These are phyloP conservation scores for Aphelinus atriplicis DNA, from an alignment of 1,140 invertebrate species.

Conservation along the genomic window DNA sequence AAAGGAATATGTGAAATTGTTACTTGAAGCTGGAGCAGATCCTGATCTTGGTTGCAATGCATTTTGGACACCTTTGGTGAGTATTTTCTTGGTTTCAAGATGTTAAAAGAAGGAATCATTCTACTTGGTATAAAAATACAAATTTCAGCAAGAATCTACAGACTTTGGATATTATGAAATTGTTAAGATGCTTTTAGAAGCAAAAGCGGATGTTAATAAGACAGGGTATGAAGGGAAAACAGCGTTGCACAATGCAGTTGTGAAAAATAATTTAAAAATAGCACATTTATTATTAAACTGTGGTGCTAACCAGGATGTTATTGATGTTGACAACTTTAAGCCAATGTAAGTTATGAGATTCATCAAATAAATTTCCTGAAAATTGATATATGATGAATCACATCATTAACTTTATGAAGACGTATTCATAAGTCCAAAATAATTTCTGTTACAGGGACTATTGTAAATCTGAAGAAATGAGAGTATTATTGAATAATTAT, in stretches of 20 bases:
- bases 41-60: constrained; percentile 79
- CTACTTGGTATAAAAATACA: too few relatives aligned
- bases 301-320: constrained; percentile 69
- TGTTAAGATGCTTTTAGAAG: constrained; percentile 70
- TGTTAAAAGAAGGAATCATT: too few relatives aligned
- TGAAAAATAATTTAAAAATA: constrained; percentile 60
- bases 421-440: background rate
- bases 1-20: constrained; percentile 62
- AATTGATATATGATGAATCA: background rate
- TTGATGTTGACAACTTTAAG: constrained; percentile 68
- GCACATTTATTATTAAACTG: constrained; percentile 70
- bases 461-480: constrained; percentile 49
- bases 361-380: too few relatives aligned
- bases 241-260: constrained; percentile 77
- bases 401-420: background rate
- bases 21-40: constrained; percentile 73
- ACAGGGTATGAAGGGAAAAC: constrained; percentile 73
- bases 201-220: constrained; percentile 73
- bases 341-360: constrained; percentile 61
- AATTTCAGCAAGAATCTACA: constrained; percentile 73
- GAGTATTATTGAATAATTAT: constrained; percentile 7
- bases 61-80: constrained; percentile 78
- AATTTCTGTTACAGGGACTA: constrained; percentile 51
- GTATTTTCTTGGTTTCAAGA: background rate
- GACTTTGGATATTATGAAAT: constrained; percentile 71